Evolutionary conservation across 1,140 invertebrate species (phyloP).

Genomic region (Drosophila grimshawi): DNA sequence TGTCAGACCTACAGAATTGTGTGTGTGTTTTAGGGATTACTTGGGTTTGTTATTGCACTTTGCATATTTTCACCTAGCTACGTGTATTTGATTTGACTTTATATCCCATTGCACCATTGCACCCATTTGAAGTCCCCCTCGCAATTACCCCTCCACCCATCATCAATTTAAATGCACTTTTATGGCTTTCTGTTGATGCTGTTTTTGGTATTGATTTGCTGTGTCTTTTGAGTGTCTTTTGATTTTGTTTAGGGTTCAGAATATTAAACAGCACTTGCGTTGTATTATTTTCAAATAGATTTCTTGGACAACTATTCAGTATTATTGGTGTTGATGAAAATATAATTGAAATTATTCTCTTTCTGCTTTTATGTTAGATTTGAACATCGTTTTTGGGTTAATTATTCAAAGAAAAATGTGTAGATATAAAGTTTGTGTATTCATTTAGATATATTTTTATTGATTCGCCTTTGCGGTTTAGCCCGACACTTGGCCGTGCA

Average conservation of each 20-base stretch:
- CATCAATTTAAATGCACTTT: conserved; percentile 62
- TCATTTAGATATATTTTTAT: neutral
- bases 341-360: too few relatives aligned
- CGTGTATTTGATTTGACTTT: conserved; percentile 63
- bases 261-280: conserved; percentile 23
- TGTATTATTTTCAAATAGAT: conserved; percentile 24
- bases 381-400: too few relatives aligned
- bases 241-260: conserved; percentile 68
- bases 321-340: too few relatives aligned
- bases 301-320: neutral
- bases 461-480: conserved; percentile 1
- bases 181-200: conserved; percentile 25
- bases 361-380: too few relatives aligned
- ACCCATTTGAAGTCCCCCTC: neutral
- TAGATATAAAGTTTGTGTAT: too few relatives aligned
- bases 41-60: conserved; percentile 53
- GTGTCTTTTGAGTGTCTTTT: conserved; percentile 39
- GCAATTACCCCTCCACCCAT: neutral
- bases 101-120: conserved; percentile 24
- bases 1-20: conserved; percentile 61
- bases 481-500: conserved; percentile 12
- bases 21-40: conserved; percentile 26
- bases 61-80: conserved; percentile 49
- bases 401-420: too few relatives aligned
- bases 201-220: conserved; percentile 1